Evolutionary conservation across 2,888 invertebrate species (phyloP), one percentile per base, ranked within the genome.

Genomic region (Liposcelis brunnea): DNA sequence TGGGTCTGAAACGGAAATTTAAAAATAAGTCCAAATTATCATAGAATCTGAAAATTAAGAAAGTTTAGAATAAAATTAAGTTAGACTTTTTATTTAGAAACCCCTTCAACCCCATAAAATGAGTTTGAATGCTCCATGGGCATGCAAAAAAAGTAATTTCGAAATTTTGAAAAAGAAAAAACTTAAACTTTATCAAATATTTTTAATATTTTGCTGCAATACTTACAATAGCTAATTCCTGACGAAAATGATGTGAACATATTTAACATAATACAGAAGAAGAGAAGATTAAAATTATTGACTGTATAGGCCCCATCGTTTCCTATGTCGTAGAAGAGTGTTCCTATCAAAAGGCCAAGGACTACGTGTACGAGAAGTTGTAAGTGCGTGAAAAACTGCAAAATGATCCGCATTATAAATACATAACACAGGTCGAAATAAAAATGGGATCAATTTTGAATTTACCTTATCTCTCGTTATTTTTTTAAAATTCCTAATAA

Each of bases 221-320:
- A 77, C 87, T 84, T 71, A 94, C 94, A 93, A 51, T 81, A 83
- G 21, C 93, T 76, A 38, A 85, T 75, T 47, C 89, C 83, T 11
- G 89, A 79, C 65, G 86, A 91, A 62, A 93, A 86, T 1, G 94
- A 84, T 5, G 87, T 90, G 61, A 87, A 89, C 83, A 93, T 90
- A 44, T 93, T 71, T 63, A 94, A 95, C 75, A 95, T 81, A 44
- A 90, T 74, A 49, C 82, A 80, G 66, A 90, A 94, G 68, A 89
- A 93, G 26, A 91, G 69, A 58, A 83, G 84, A 58, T 85, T 86
- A 57, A 82, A 84, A 61, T 87, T 95, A 60, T 89, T 81, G 51
- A 80, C 68, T 14, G 81, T 77, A 60, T 85, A 76, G 45, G 74
- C 72, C 0, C 87, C 91, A 55, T 91, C 83, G 50, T 76, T 72